Evolutionary conservation across 2,888 invertebrate genomes (phyloP).

Genomic region (Dascillus cervinus): DNA sequence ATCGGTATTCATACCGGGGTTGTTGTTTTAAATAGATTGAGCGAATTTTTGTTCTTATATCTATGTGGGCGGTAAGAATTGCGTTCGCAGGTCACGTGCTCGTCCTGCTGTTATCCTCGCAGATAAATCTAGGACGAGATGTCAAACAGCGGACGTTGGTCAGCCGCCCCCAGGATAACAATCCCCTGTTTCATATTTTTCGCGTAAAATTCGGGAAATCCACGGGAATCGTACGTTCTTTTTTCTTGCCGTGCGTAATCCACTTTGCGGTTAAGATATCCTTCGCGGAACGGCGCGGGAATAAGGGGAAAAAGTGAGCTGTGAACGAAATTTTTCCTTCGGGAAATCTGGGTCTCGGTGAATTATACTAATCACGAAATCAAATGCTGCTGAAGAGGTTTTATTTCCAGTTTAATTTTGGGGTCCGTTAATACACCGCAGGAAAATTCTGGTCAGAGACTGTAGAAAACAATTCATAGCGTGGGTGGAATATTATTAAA

Average conservation of each 20-base stretch:
- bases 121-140: constrained; percentile 34
- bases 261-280: constrained; percentile 21
- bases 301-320: constrained; percentile 19
- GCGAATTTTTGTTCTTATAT: no score
- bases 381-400: no score
- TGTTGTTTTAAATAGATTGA: no score
- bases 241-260: constrained; percentile 17
- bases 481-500: no score
- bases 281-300: constrained; percentile 18
- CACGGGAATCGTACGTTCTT: constrained; percentile 21
- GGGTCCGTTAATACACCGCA: no score
- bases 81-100: constrained; percentile 29
- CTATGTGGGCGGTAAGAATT: constrained; percentile 7
- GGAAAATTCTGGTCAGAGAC: no score
- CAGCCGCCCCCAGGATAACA: constrained; percentile 30
- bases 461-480: no score
- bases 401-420: no score
- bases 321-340: constrained; percentile 25
- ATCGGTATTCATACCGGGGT: no score
- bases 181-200: constrained; percentile 33
- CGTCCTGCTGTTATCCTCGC: constrained; percentile 29
- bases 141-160: constrained; percentile 31
- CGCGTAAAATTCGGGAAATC: constrained; percentile 20
- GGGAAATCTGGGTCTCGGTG: constrained; percentile 27
- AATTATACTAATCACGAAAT: no score